Evolutionary conservation across 1,140 invertebrate genomes (phyloP).

Genomic region (Hetaerina americana): DNA sequence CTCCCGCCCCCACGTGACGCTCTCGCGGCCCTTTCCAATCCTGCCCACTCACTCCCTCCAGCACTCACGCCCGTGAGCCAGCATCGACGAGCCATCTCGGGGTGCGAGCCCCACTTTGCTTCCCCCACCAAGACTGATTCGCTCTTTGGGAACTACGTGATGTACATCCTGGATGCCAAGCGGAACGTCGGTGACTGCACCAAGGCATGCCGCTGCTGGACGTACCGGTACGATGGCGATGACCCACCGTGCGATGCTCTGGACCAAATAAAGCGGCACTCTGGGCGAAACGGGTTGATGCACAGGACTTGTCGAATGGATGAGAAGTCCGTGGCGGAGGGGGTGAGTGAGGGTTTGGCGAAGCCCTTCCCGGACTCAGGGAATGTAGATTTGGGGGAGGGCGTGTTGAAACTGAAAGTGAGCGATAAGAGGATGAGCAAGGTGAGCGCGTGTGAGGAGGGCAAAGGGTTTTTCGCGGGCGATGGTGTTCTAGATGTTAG

Average conservation of each 20-base stretch:
- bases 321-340: not conserved
- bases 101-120: constrained; percentile 23
- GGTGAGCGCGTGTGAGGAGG: too few relatives aligned
- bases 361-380: not conserved
- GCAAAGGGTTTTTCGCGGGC: too few relatives aligned
- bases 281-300: too few relatives aligned
- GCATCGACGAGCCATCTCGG: constrained; percentile 27
- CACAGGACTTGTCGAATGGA: not conserved
- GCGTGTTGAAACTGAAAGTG: not conserved
- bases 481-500: not conserved
- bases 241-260: constrained; percentile 29
- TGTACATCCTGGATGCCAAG: constrained; percentile 68
- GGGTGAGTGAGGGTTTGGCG: not conserved
- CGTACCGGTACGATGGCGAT: constrained; percentile 55
- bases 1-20: constrained; percentile 15
- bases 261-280: not conserved
- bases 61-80: constrained; percentile 15
- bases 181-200: constrained; percentile 57
- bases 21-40: constrained; percentile 2
- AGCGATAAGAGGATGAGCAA: not conserved
- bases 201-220: constrained; percentile 63
- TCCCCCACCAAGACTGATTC: constrained; percentile 28
- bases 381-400: not conserved
- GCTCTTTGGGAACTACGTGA: constrained; percentile 65
- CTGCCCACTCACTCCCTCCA: constrained; percentile 13